phyloP scores from a whole-genome alignment of 2,797 vertebrate species.

The Steatocranus sp. region DNA sequence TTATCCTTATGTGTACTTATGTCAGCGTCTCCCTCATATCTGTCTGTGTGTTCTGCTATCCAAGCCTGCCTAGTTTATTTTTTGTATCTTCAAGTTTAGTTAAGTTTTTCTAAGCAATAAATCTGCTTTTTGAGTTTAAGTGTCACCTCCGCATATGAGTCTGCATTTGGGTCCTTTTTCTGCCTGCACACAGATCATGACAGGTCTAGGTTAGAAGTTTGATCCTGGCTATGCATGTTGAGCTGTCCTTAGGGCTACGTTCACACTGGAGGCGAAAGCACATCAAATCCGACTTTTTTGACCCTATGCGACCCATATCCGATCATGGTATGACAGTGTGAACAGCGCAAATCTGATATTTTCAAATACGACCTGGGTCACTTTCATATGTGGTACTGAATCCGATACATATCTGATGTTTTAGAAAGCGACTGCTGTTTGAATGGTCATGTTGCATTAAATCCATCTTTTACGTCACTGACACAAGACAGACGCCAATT shows the following conservation, averaged over 20 bases:
- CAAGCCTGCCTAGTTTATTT: neutral
- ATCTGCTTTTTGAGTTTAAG: neutral
- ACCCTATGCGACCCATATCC: neutral
- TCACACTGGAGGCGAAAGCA: neutral
- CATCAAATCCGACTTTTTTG: neutral
- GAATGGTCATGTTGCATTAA: neutral
- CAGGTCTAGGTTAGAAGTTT: neutral
- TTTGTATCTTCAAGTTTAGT: neutral
- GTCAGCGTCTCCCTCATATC: neutral
- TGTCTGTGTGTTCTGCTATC: neutral
- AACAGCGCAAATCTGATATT: neutral
- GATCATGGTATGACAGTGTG: neutral
- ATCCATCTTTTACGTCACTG: rapidly evolving
- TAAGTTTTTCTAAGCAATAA: neutral
- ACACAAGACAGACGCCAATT: neutral
- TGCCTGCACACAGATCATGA: neutral
- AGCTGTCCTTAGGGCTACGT: neutral
- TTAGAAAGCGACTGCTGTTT: neutral
- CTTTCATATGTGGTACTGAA: neutral
- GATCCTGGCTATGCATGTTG: neutral
- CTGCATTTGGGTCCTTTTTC: neutral
- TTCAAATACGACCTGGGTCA: neutral
- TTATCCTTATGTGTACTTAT: neutral
- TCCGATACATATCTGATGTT: neutral
- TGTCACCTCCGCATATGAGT: neutral